Percentiles rank a stretch among this genome's conserved stretches.
These are phyloP conservation scores for Globodera ellingtonae DNA, from an alignment of 1,140 invertebrate genomes.

Conservation along the genomic window DNA sequence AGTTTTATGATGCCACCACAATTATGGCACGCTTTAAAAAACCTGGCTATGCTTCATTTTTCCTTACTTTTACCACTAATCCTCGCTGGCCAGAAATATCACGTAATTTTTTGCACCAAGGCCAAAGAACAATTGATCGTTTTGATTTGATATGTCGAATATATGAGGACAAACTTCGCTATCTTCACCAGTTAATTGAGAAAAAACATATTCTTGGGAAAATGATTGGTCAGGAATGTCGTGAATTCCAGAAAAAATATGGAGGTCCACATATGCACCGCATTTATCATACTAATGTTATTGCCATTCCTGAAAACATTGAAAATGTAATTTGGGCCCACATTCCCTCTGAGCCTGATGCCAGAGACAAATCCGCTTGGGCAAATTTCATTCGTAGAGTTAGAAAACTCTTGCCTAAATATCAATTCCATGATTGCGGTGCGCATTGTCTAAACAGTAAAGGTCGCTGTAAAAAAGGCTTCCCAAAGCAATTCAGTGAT, in stretches of 20 bases:
- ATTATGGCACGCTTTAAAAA: neutral
- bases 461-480: neutral
- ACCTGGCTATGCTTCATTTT: neutral
- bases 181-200: neutral
- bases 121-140: neutral
- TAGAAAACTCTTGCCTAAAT: neutral
- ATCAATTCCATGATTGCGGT: neutral
- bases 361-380: neutral
- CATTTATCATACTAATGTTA: neutral
- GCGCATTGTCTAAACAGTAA: neutral
- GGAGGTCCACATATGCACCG: constrained; percentile 1
- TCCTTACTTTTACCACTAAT: neutral
- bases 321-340: neutral
- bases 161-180: neutral
- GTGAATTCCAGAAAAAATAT: neutral
- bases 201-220: constrained; percentile 1
- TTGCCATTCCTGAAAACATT: neutral
- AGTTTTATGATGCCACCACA: constrained; percentile 5
- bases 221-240: neutral
- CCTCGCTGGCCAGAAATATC: neutral
- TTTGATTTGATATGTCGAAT: neutral
- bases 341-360: neutral
- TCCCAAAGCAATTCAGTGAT: neutral
- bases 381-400: constrained; percentile 1
- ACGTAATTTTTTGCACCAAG: neutral